Base-by-base conservation (phyloP, 2,888 invertebrate genomes). In the Standfussiana lucernea region DNA sequence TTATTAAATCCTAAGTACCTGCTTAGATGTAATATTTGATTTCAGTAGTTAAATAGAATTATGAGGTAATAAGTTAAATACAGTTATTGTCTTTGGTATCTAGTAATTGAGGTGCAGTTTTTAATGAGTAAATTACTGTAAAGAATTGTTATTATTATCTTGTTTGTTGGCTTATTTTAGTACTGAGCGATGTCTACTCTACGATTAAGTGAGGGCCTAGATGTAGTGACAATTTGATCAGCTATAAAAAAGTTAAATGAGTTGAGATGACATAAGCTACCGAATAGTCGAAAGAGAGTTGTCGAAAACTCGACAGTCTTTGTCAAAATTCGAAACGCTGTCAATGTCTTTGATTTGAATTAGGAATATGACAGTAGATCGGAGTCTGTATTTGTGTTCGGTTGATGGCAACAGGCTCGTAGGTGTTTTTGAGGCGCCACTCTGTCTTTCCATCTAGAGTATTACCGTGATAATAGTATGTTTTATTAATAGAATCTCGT, bases 1-100 rank as follows among this genome's bases (percentile, higher is more conserved):
- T 32, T 47, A 47, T 18, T 67, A 32, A n/a, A 66, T 42, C 18
- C n/a, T n/a, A n/a, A n/a, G n/a, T n/a, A n/a, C 0, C n/a, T 21
- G 32, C 21, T 21, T 32, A 35, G n/a, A 45, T 35, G 13, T 42
- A 28, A 28, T 47, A 68, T 68, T 35, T 68, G 6, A 21, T 28
- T 2, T 45, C 21, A 5, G 24, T 35, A 56, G 1, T 56, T 42
- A 71, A 6, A 11, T 37, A 45, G 2, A 47, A 24, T 47, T 61
- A 74, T 32, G 18, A 75, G 15, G 24, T 62, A 50, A 35, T 50
- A 24, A n/a, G 24, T 24, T 73, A 61, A 61, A 28, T 37, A 50
- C 21, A 42, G 40, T 62, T 15, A 35, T 40, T 50, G 18, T 18
- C 35, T 18, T 21, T 40, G 6, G 32, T 64, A n/a, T n/a, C n/a